phyloP scores from a whole-genome alignment of 1,140 invertebrate genomes.

The Drosophila ananassae region DNA sequence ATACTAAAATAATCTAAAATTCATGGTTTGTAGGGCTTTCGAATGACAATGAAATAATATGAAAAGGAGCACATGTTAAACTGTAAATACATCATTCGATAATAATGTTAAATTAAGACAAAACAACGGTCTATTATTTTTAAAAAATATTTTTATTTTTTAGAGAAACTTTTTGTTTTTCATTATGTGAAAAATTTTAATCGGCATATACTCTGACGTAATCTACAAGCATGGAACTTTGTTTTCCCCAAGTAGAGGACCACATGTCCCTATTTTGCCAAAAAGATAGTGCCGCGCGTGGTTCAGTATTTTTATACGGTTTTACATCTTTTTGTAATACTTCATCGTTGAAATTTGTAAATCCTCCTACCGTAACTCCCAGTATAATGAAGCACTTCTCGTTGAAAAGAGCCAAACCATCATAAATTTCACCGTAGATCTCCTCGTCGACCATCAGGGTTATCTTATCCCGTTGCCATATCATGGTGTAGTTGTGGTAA shows the following conservation, averaged over 20 bases:
- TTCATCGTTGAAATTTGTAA: constrained; percentile 66
- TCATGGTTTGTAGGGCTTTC: too few species aligned
- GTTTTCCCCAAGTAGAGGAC: constrained; percentile 54
- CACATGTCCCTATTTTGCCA: constrained; percentile 58
- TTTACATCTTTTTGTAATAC: constrained; percentile 56
- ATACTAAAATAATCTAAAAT: not conserved
- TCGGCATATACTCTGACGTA: constrained; percentile 64
- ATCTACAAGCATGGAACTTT: constrained; percentile 58
- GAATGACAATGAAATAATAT: not conserved
- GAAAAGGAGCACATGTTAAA: not conserved
- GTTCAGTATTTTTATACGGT: constrained; percentile 66
- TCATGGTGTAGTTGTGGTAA: constrained; percentile 87
- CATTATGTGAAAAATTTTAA: constrained; percentile 10
- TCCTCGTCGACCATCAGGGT: constrained; percentile 86
- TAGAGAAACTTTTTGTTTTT: not conserved
- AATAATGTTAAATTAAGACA: not conserved
- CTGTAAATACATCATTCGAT: too few species aligned
- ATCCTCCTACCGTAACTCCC: constrained; percentile 75
- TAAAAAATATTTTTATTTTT: not conserved
- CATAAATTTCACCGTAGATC: constrained; percentile 65
- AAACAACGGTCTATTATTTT: not conserved
- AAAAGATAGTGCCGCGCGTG: constrained; percentile 61
- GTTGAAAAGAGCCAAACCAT: constrained; percentile 49
- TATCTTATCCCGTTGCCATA: constrained; percentile 87
- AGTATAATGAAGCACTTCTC: constrained; percentile 72